Conservation (phyloP, 2,888 invertebrate species). For the Zaprionus bogoriensis region DNA sequence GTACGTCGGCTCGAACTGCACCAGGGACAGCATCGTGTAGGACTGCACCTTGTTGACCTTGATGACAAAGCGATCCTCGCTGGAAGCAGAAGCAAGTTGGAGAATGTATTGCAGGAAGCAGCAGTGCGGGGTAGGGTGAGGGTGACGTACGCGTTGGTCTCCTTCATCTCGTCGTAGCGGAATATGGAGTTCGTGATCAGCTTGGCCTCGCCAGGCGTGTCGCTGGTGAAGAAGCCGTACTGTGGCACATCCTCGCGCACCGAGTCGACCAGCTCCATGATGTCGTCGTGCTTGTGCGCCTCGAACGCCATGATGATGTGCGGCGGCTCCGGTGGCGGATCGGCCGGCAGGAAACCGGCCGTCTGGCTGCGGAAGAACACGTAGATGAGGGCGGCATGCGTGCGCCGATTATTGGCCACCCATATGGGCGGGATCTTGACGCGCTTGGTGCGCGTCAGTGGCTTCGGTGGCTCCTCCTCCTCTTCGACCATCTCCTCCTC, state of each 20-base stretch:
- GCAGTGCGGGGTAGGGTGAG: background rate
- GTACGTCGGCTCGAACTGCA: constrained; percentile 87
- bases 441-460: constrained; percentile 61
- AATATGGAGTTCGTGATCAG: constrained; percentile 86
- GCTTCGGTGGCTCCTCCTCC: constrained; percentile 45
- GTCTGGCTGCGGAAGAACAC: constrained; percentile 83
- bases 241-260: constrained; percentile 85
- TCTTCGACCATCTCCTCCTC: constrained; percentile 52
- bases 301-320: constrained; percentile 88
- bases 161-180: constrained; percentile 83
- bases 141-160: too few species aligned
- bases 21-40: constrained; percentile 86
- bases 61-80: constrained; percentile 87
- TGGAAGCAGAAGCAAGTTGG: constrained; percentile 70
- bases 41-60: constrained; percentile 87
- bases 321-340: constrained; percentile 86
- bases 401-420: constrained; percentile 85
- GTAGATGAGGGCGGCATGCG: constrained; percentile 85
- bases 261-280: constrained; percentile 84
- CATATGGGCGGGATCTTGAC: constrained; percentile 84
- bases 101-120: background rate
- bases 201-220: constrained; percentile 85
- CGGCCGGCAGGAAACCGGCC: constrained; percentile 85
- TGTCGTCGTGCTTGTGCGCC: constrained; percentile 86
- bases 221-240: constrained; percentile 88